Conservation (phyloP, 2,113 vertebrate genomes). For the Candoia aspera region DNA sequence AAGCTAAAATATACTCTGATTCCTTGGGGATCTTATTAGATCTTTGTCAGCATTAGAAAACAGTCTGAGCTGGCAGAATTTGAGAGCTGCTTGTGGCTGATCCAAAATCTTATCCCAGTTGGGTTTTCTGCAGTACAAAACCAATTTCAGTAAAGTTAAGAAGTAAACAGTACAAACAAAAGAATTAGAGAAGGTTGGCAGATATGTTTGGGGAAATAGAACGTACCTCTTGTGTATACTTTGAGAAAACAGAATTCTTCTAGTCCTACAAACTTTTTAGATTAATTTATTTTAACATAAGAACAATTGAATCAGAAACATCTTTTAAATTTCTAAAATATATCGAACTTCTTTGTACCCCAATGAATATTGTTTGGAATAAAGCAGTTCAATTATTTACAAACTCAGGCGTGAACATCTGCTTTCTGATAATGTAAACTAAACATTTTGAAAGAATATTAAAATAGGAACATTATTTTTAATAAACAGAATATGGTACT, state of each 20-base stretch:
- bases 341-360: background rate
- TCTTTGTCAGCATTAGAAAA: constrained; percentile 37
- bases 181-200: background rate
- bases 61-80: constrained; percentile 34
- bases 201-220: background rate
- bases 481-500: background rate
- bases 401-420: background rate
- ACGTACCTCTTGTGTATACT: background rate
- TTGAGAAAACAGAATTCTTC: background rate
- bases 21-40: constrained; percentile 73
- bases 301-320: background rate
- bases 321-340: background rate
- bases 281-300: background rate
- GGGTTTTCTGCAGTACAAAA: constrained; percentile 42
- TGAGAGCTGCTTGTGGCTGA: constrained; percentile 51
- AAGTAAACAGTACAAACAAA: background rate
- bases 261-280: background rate
- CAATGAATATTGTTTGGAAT: background rate
- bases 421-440: constrained; percentile 30
- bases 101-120: constrained; percentile 45
- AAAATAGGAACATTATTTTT: background rate
- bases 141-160: constrained; percentile 38
- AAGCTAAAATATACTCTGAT: background rate
- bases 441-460: background rate
- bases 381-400: background rate